Evolutionary conservation across 2,888 invertebrate genomes (phyloP).

Genomic region (Aleiodes leptofemur): DNA sequence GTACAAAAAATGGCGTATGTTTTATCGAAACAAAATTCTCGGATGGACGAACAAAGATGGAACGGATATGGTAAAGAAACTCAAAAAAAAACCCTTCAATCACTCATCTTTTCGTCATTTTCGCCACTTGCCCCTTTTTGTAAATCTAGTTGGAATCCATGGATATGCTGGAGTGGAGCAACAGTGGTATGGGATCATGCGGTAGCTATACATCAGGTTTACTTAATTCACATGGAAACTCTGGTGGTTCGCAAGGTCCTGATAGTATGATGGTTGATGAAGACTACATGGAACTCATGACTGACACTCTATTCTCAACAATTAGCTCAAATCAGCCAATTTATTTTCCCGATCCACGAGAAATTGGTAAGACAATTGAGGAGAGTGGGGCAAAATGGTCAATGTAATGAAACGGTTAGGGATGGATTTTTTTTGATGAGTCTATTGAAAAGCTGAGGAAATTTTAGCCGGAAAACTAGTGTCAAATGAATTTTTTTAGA

Average conservation of each 20-base stretch:
- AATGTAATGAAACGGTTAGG: no score
- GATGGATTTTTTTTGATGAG: no score
- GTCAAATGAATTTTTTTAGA: no score
- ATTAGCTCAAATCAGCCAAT: slow-evolving; percentile 91
- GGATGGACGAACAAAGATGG: slow-evolving; percentile 86
- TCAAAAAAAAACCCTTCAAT: slow-evolving; percentile 24
- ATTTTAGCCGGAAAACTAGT: no score
- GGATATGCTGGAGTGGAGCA: slow-evolving; percentile 84
- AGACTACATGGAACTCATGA: slow-evolving; percentile 91
- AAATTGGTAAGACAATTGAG: slow-evolving; percentile 87
- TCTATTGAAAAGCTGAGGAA: no score
- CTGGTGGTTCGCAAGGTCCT: slow-evolving; percentile 65
- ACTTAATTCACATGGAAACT: slow-evolving; percentile 64
- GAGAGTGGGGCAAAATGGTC: no score
- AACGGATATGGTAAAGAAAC: slow-evolving; percentile 82
- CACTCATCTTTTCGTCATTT: not conserved
- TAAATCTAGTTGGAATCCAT: slow-evolving; percentile 81
- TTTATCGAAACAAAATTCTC: slow-evolving; percentile 87
- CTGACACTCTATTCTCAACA: slow-evolving; percentile 93
- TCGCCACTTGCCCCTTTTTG: not conserved
- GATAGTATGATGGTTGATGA: slow-evolving; percentile 88
- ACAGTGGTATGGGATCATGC: slow-evolving; percentile 62
- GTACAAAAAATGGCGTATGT: slow-evolving; percentile 99
- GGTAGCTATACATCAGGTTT: slow-evolving; percentile 63
- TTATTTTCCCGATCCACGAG: slow-evolving; percentile 96